phyloP scores from a whole-genome alignment of 1,140 invertebrate species.

The Drosophila persimilis region DNA sequence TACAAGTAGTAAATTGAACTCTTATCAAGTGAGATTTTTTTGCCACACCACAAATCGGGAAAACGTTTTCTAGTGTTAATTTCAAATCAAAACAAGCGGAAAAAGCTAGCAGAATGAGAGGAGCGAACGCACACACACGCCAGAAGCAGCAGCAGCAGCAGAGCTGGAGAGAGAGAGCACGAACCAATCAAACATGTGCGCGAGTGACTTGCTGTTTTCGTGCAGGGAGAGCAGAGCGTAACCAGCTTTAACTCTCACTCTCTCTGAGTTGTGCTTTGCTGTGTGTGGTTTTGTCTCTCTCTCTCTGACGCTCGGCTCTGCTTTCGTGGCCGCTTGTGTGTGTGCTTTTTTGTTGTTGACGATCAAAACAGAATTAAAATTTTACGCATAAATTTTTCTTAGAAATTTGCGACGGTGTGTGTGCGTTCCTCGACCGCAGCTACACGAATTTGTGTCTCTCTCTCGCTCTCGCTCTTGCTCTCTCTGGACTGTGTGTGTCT shows the following conservation, averaged over 20 bases:
- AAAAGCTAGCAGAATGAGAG: constrained; percentile 23
- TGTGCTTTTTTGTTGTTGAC: constrained; percentile 71
- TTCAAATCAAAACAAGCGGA: constrained; percentile 62
- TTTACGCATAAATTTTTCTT: constrained; percentile 81
- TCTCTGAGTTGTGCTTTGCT: constrained; percentile 12
- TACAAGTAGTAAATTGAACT: constrained; percentile 4
- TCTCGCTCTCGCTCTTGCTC: not conserved
- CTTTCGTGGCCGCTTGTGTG: constrained; percentile 19
- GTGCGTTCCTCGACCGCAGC: constrained; percentile 23
- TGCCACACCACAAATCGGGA: not conserved
- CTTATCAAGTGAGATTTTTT: constrained; percentile 35
- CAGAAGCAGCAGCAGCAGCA: not conserved
- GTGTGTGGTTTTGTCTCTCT: constrained; percentile 17
- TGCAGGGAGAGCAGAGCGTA: constrained; percentile 7
- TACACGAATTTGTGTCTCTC: constrained; percentile 24
- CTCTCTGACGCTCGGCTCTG: not conserved
- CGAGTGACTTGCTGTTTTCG: constrained; percentile 74
- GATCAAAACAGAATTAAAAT: constrained; percentile 82
- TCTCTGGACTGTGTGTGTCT: constrained; percentile 33
- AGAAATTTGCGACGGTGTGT: constrained; percentile 62
- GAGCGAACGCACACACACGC: not conserved
- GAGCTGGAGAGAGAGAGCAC: constrained; percentile 13
- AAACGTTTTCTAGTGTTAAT: constrained; percentile 52
- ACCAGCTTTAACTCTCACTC: no score
- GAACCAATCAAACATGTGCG: constrained; percentile 64